Evolutionary conservation across 2,113 vertebrate genomes (phyloP), one percentile per base, ranked within the genome.

Genomic region (Tautogolabrus adspersus): DNA sequence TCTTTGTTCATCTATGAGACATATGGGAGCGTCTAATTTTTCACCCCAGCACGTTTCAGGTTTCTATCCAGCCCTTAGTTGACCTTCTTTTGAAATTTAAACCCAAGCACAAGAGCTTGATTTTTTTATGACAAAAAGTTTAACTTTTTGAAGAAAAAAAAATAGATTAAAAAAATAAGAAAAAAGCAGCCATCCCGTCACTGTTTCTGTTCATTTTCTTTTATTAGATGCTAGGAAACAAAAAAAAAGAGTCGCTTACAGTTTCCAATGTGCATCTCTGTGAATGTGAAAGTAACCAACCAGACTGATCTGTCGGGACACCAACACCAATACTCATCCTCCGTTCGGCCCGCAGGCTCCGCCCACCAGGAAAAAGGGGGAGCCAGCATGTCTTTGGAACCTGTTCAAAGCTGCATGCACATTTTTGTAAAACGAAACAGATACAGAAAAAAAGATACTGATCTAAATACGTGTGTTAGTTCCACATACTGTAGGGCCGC

Each of bases 361-460:
- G 96, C 94, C 95, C 95, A 94, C 89, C 81, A 5, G 16, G 64
- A 52, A 30, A 11, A 16, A 37, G 46, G 56, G 5, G 62, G 73
- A 77, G 95, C 96, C 88, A 96, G 97, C 96, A 98, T 97, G 97
- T 96, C 95, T 95, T 87, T 93, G 94, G 94, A 96, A 95, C 75
- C 93, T 92, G 94, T 96, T 97, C 96, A 94, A 93, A 96, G 96
- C 96, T 96, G 98, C 98, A 99, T 99, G 97, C 96, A 96, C 92
- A 84, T 97, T 97, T 95, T 93, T 97, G 93, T 95, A 94, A 94
- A 95, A 95, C 94, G 93, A 92, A 86, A 82, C 77, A 71, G 86
- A 90, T 66, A 81, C 83, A 88, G 79, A 66, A 81, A 73, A 81
- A 94, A 95, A 94, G 93, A 95, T 93, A 96, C 93, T 94, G 96